phyloP scores from a whole-genome alignment of 2,113 vertebrate genomes.

The Chroicocephalus ridibundus region DNA sequence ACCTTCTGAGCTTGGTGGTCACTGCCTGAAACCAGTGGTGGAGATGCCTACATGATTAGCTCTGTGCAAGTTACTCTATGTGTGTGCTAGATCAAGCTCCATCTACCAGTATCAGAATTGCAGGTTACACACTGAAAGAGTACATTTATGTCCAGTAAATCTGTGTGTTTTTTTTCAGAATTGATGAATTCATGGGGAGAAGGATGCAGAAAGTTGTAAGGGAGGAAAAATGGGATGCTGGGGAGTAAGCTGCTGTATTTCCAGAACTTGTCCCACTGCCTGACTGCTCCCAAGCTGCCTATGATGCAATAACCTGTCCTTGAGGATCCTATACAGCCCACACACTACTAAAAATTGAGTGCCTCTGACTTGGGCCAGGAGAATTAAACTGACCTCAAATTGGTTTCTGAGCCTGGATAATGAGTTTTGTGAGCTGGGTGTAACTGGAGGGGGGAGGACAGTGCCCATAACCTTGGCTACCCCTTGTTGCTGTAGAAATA shows the following conservation, averaged over 20 bases:
- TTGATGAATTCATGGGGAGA: rapidly evolving
- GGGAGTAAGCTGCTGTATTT: not conserved
- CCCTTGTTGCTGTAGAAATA: not conserved
- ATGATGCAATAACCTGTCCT: not conserved
- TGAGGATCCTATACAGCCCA: not conserved
- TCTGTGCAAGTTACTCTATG: not conserved
- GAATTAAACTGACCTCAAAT: not conserved
- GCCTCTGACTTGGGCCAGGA: not conserved
- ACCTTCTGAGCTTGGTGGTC: not conserved
- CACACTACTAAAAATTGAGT: not conserved
- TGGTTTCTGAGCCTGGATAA: not conserved
- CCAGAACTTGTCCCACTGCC: not conserved
- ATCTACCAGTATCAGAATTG: not conserved
- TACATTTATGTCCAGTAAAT: not conserved
- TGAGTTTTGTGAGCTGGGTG: not conserved
- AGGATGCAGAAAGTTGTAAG: not conserved
- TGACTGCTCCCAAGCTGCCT: not conserved
- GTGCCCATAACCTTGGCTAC: not conserved
- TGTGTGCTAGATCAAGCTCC: not conserved
- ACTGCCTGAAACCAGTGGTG: not conserved
- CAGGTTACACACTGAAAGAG: not conserved
- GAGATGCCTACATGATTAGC: not conserved
- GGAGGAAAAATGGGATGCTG: not conserved
- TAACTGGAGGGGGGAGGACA: not conserved
- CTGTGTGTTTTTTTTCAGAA: not conserved